A percentile compares a stretch with the other conserved stretches of the same genome.
These are phyloP conservation scores for Trypoxylon attenuatum DNA, from an alignment of 2,888 invertebrate species.

Conservation along the genomic window DNA sequence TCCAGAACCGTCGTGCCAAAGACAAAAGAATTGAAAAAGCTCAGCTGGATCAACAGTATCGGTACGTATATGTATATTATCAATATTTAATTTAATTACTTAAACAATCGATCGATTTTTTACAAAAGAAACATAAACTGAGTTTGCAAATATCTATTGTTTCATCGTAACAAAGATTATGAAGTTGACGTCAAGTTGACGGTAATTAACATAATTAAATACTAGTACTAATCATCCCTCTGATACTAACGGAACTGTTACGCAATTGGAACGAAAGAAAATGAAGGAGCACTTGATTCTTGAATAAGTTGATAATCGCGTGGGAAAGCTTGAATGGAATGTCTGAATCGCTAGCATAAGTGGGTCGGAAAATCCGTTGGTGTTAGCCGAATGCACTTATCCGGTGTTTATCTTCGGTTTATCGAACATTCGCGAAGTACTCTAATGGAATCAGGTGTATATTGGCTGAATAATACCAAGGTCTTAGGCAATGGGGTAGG, in stretches of 20 bases:
- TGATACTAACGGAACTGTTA: no score
- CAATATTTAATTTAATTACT: neutral
- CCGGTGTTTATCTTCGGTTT: slow-evolving; percentile 54
- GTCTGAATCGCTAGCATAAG: slow-evolving; percentile 25
- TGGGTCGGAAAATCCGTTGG: slow-evolving; percentile 47
- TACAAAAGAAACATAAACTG: no score
- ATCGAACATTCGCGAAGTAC: slow-evolving; percentile 46
- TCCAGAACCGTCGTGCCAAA: slow-evolving; percentile 96
- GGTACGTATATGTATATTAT: slow-evolving; percentile 77
- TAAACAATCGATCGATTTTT: no score
- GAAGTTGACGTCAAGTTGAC: no score
- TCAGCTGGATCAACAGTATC: slow-evolving; percentile 94
- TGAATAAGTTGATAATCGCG: neutral
- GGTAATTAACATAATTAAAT: no score
- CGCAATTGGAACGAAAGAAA: neutral
- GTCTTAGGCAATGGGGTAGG: slow-evolving; percentile 1
- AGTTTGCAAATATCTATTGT: no score
- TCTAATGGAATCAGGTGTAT: slow-evolving; percentile 50
- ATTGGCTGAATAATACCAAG: slow-evolving; percentile 60
- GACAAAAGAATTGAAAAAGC: slow-evolving; percentile 98
- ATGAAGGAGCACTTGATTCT: neutral
- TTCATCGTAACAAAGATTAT: no score
- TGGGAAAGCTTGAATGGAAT: slow-evolving; percentile 29
- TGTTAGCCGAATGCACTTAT: slow-evolving; percentile 56
- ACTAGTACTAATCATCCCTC: no score